phyloP scores from a whole-genome alignment of 30 jellyfish, hydroid and myxozoan species.

The Aurelia sp. region DNA sequence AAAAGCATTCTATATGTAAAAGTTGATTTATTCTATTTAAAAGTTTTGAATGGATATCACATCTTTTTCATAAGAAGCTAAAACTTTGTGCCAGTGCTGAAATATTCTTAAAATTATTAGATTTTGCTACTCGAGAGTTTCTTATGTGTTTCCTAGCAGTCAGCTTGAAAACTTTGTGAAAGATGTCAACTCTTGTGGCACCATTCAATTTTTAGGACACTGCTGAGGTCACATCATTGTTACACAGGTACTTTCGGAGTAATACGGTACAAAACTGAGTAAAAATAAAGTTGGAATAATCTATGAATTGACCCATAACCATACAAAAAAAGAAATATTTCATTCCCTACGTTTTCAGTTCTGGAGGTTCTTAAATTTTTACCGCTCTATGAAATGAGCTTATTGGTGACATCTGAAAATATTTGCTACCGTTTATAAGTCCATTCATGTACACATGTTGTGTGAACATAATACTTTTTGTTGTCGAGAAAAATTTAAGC shows the following conservation, averaged over 20 bases:
- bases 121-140: background rate
- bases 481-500: too few species aligned
- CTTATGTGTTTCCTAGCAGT: slow-evolving; percentile 3
- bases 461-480: too few species aligned
- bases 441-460: background rate
- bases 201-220: background rate
- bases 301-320: too few species aligned
- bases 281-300: background rate
- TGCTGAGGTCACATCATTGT: background rate
- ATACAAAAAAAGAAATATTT: too few species aligned
- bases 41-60: background rate
- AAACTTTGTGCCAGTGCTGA: background rate
- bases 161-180: background rate
- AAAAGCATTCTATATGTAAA: background rate
- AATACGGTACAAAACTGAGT: background rate
- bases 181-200: background rate
- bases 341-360: too few species aligned
- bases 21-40: background rate
- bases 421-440: background rate
- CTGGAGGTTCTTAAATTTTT: background rate
- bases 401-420: background rate
- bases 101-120: background rate
- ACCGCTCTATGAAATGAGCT: background rate
- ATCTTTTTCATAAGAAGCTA: background rate
- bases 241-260: background rate